Conservation (phyloP, 1,140 invertebrate genomes). For the Achroia grisella region DNA sequence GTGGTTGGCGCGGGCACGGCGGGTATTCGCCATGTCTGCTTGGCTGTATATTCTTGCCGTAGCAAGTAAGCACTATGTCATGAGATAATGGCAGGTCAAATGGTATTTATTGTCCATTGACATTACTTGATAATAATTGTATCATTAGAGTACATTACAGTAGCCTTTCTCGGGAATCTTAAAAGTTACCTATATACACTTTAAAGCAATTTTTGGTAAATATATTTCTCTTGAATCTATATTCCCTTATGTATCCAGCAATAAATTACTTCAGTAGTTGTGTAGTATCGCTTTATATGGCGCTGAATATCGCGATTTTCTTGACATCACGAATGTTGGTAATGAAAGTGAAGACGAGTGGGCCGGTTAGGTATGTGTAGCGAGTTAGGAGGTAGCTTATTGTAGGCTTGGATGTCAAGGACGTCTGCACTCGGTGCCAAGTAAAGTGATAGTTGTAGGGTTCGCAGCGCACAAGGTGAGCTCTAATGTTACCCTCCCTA, state of each 20-base stretch:
- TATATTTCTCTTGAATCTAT: slow-evolving; percentile 72
- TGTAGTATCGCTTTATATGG: slow-evolving; percentile 61
- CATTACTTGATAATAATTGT: slow-evolving; percentile 73
- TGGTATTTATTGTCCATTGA: slow-evolving; percentile 72
- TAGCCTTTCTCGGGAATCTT: slow-evolving; percentile 71
- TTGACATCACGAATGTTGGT: slow-evolving; percentile 6
- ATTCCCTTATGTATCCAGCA: slow-evolving; percentile 73
- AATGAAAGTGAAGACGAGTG: slow-evolving; percentile 7
- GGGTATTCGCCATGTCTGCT: slow-evolving; percentile 43
- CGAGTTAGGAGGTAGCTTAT: background rate
- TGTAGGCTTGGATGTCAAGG: slow-evolving; percentile 1
- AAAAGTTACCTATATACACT: slow-evolving; percentile 73
- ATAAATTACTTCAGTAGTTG: slow-evolving; percentile 70
- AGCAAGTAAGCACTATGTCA: slow-evolving; percentile 57
- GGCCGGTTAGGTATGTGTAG: background rate
- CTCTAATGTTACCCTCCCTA: slow-evolving; percentile 71
- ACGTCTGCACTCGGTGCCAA: slow-evolving; percentile 31
- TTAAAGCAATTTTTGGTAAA: slow-evolving; percentile 68
- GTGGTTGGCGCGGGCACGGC: slow-evolving; percentile 30
- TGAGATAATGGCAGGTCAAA: slow-evolving; percentile 65
- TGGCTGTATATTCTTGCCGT: slow-evolving; percentile 66
- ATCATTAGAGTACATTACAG: slow-evolving; percentile 73
- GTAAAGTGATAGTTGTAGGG: slow-evolving; percentile 56
- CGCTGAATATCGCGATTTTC: slow-evolving; percentile 25
- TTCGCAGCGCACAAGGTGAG: slow-evolving; percentile 73